Evolutionary conservation across 37 sponge, comb jelly and placozoan species (phyloP).

Genomic region (Chondrosia reniformis): DNA sequence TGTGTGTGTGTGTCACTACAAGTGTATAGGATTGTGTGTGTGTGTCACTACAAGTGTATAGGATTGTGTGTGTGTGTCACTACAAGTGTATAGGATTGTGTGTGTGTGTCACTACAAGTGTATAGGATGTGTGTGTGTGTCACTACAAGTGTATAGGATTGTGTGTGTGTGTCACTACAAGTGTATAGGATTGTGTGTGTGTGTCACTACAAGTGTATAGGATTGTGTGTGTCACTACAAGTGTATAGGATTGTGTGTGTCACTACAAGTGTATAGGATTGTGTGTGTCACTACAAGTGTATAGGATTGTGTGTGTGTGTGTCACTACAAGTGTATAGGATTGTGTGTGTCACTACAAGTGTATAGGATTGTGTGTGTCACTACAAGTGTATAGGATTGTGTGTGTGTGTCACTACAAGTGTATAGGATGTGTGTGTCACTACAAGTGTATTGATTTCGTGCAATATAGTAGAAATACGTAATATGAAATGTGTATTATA

Average conservation of each 20-base stretch:
- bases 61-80: constrained; percentile 2
- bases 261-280: not conserved
- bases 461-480: not conserved
- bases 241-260: constrained; percentile 21
- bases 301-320: constrained; percentile 20
- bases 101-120: constrained; percentile 12
- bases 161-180: not conserved
- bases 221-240: not conserved
- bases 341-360: too few species aligned
- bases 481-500: not conserved
- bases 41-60: too few species aligned
- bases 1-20: constrained; percentile 5
- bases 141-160: not conserved
- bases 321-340: too few species aligned
- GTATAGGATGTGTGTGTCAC: not conserved
- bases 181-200: constrained; percentile 21
- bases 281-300: constrained; percentile 13
- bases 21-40: constrained; percentile 18
- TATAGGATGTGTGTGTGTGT: too few species aligned
- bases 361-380: not conserved
- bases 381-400: constrained; percentile 16
- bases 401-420: constrained; percentile 10
- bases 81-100: constrained; percentile 17
- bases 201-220: constrained; percentile 2
- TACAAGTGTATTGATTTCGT: constrained; percentile 18